Percentiles rank a stretch among this genome's conserved stretches.
These are phyloP conservation scores for Drosophila grimshawi DNA, from an alignment of 1,140 invertebrate genomes.

Conservation along the genomic window DNA sequence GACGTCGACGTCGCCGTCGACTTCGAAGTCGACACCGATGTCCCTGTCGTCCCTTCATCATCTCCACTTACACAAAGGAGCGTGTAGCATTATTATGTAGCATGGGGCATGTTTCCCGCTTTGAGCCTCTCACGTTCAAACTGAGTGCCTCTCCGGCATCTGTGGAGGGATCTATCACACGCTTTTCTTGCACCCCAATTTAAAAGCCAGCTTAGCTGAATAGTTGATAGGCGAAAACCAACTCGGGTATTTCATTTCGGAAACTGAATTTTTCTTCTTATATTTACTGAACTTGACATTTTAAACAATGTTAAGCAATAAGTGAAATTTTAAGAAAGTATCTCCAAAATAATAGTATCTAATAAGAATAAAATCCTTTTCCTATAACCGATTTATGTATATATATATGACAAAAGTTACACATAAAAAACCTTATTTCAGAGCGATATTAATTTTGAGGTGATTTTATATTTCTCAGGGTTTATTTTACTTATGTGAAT, in stretches of 20 bases:
- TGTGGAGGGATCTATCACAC: slow-evolving; percentile 10
- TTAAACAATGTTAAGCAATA: no score
- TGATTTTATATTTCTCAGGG: no score
- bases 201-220: neutral
- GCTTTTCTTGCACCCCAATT: neutral
- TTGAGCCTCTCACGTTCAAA: slow-evolving; percentile 12
- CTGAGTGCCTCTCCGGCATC: slow-evolving; percentile 1
- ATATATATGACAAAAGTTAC: no score
- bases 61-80: slow-evolving; percentile 36
- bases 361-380: no score
- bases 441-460: no score
- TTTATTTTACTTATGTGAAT: no score
- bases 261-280: no score
- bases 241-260: neutral
- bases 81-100: slow-evolving; percentile 1
- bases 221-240: neutral
- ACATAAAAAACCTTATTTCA: no score
- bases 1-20: neutral
- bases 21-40: neutral
- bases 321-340: no score
- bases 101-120: neutral
- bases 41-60: slow-evolving; percentile 4
- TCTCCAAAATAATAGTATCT: no score
- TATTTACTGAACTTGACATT: no score
- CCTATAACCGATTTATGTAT: no score